phyloP scores from a whole-genome alignment of 1,140 invertebrate genomes.

The Drosophila parabipectinata region DNA sequence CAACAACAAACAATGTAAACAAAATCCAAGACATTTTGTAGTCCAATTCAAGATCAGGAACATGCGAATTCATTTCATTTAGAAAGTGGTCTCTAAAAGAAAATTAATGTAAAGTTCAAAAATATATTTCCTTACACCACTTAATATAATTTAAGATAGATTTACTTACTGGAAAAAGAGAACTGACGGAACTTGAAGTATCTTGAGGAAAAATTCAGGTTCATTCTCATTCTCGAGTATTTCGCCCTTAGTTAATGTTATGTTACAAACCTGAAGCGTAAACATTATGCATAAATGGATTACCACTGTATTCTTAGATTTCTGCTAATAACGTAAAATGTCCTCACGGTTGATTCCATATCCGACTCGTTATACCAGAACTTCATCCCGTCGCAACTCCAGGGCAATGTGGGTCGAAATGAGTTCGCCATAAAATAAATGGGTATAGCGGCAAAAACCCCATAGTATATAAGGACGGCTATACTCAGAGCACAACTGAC shows the following conservation, averaged over 20 bases:
- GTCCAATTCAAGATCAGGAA: accelerated
- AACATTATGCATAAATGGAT: background rate
- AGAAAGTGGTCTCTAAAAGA: slow-evolving; percentile 44
- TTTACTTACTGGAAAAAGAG: slow-evolving; percentile 57
- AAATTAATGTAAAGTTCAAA: background rate
- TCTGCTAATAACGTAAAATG: background rate
- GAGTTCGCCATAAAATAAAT: slow-evolving; percentile 67
- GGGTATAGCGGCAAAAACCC: slow-evolving; percentile 65
- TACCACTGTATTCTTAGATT: no score
- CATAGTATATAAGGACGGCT: slow-evolving; percentile 58
- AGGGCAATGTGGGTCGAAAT: slow-evolving; percentile 66
- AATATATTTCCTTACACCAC: background rate
- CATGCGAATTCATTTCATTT: accelerated
- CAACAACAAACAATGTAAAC: slow-evolving; percentile 8
- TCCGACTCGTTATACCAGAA: background rate
- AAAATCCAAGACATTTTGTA: slow-evolving; percentile 51
- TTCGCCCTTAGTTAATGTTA: background rate
- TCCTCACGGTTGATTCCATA: slow-evolving; percentile 28
- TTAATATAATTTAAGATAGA: no score
- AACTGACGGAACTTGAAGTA: slow-evolving; percentile 59
- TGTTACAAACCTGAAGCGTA: slow-evolving; percentile 36
- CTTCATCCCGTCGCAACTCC: slow-evolving; percentile 67
- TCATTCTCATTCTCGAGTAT: background rate
- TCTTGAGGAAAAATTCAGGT: background rate
- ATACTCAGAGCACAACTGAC: slow-evolving; percentile 59